phyloP scores from a whole-genome alignment of 2,888 invertebrate species.

The Argyresthia albistria region DNA sequence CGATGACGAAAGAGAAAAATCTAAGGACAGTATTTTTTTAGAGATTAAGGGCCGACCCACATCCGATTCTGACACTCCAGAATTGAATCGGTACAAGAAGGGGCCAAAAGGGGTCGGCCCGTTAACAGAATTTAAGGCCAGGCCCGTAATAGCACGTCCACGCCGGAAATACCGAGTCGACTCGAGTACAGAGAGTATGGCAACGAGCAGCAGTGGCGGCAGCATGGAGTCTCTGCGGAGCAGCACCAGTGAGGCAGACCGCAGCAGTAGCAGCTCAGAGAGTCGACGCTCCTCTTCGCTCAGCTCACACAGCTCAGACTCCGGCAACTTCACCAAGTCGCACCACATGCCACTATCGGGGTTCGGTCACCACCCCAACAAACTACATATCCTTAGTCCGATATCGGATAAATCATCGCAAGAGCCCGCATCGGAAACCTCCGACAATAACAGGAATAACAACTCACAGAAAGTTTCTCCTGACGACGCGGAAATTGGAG shows the following conservation, averaged over 20 bases:
- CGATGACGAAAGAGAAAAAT: constrained; percentile 80
- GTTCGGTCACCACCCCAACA: constrained; percentile 81
- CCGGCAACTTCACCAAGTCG: constrained; percentile 75
- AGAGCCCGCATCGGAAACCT: constrained; percentile 87
- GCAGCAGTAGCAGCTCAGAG: constrained; percentile 89
- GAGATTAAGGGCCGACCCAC: constrained; percentile 81
- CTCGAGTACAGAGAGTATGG: constrained; percentile 90
- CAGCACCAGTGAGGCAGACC: constrained; percentile 89
- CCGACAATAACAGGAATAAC: constrained; percentile 85
- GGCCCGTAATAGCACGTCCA: constrained; percentile 65
- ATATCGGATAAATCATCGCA: constrained; percentile 93
- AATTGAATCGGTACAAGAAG: constrained; percentile 63
- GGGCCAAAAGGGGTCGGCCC: constrained; percentile 72
- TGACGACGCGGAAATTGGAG: constrained; percentile 70
- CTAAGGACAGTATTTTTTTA: constrained; percentile 79
- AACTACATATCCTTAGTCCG: constrained; percentile 89
- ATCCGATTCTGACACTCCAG: constrained; percentile 69
- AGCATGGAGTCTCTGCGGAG: constrained; percentile 91
- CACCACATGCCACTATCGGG: constrained; percentile 77
- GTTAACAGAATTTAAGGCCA: constrained; percentile 76
- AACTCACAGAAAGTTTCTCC: constrained; percentile 85
- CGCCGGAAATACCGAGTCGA: constrained; percentile 64
- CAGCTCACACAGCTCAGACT: constrained; percentile 90
- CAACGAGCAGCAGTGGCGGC: constrained; percentile 88
- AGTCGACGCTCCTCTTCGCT: constrained; percentile 87